phyloP scores from a whole-genome alignment of 2,888 invertebrate species.

The Mycogona germanica region DNA sequence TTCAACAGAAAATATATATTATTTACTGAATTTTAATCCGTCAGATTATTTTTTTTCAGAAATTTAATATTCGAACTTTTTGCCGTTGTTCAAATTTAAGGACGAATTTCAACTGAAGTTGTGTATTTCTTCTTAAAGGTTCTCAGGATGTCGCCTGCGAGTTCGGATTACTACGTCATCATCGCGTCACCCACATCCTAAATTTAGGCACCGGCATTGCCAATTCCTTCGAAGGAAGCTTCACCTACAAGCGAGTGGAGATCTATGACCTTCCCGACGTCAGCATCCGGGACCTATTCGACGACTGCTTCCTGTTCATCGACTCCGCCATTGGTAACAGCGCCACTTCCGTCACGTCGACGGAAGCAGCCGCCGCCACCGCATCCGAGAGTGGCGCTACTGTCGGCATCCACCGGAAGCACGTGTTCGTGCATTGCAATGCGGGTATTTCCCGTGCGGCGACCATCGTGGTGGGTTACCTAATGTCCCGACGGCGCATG shows the following conservation, averaged over 20 bases:
- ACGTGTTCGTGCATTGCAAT: constrained; percentile 76
- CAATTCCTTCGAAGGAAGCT: constrained; percentile 23
- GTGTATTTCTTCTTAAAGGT: constrained; percentile 41
- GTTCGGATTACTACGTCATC: constrained; percentile 42
- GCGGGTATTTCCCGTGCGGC: constrained; percentile 82
- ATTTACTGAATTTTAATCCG: no score
- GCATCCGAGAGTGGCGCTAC: no score
- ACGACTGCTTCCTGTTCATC: constrained; percentile 48
- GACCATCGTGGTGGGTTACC: constrained; percentile 62
- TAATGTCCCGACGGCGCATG: constrained; percentile 47
- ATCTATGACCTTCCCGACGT: constrained; percentile 41
- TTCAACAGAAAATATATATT: no score
- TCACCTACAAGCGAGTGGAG: constrained; percentile 46
- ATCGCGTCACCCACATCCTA: constrained; percentile 44
- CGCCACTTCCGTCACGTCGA: no score
- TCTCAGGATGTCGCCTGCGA: constrained; percentile 74
- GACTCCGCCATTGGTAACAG: constrained; percentile 36
- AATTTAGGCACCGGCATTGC: constrained; percentile 21
- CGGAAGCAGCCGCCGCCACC: no score
- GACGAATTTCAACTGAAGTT: no score
- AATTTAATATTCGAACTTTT: no score
- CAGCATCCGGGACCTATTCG: constrained; percentile 27
- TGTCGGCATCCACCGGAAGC: no score
- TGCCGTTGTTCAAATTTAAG: no score
- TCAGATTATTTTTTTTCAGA: no score